Conservation (phyloP, 2,113 vertebrate species). For the Paramormyrops kingsleyae region DNA sequence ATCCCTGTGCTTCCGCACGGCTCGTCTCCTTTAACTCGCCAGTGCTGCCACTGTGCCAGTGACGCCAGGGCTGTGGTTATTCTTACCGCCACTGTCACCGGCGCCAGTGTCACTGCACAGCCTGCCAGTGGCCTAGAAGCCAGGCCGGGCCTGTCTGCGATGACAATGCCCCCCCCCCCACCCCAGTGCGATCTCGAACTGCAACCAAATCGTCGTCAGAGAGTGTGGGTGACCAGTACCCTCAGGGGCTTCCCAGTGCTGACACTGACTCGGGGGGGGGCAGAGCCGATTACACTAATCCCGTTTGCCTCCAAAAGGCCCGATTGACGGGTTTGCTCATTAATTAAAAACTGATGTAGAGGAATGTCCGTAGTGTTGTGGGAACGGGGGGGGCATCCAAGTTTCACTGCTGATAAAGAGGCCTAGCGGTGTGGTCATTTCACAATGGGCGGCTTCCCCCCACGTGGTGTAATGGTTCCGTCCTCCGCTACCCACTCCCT, state of each 20-base stretch:
- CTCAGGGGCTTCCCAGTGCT: neutral
- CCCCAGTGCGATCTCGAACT: neutral
- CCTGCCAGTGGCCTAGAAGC: neutral
- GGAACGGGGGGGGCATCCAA: neutral
- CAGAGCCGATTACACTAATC: neutral
- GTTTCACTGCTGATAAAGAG: neutral
- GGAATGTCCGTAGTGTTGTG: neutral
- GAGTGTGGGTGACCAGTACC: neutral
- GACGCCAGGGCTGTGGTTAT: neutral
- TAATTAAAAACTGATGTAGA: neutral
- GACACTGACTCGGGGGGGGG: neutral
- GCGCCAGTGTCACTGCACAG: neutral
- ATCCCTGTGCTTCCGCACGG: neutral
- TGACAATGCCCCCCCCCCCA: neutral
- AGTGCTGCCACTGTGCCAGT: neutral
- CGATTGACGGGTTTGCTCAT: neutral
- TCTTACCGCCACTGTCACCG: neutral
- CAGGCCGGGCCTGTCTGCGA: neutral
- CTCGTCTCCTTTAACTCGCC: neutral
- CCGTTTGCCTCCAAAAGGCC: neutral
- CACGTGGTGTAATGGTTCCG: neutral
- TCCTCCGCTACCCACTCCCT: neutral
- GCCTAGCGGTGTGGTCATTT: neutral
- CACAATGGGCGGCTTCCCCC: neutral
- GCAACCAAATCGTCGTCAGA: neutral